A percentile compares a stretch with the other conserved stretches of the same genome.
These are phyloP conservation scores for Carollia perspicillata DNA, from an alignment of 2,113 vertebrate genomes.

Conservation along the genomic window DNA sequence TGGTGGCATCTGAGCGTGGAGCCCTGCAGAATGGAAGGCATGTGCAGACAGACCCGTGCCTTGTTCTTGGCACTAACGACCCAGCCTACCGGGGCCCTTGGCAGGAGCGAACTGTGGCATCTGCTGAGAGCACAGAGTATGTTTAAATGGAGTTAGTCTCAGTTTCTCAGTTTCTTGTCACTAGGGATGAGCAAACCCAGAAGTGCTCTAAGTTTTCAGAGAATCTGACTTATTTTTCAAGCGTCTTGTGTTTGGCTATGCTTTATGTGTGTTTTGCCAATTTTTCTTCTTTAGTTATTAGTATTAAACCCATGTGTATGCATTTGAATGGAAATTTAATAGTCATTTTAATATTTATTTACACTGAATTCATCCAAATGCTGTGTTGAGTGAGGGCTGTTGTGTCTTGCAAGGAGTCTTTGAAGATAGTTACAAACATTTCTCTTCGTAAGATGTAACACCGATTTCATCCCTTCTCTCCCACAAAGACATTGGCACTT, in stretches of 20 bases:
- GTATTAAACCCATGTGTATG: slow-evolving; percentile 60
- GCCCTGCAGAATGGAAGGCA: not conserved
- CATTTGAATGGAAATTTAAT: slow-evolving; percentile 62
- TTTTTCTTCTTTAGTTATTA: slow-evolving; percentile 69
- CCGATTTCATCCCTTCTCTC: not conserved
- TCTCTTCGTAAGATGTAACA: slow-evolving; percentile 2
- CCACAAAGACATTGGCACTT: not conserved
- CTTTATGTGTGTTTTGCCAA: slow-evolving; percentile 53
- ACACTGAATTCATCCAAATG: slow-evolving; percentile 44
- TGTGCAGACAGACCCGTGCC: slow-evolving; percentile 1
- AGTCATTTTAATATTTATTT: slow-evolving; percentile 63
- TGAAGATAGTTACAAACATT: slow-evolving; percentile 47
- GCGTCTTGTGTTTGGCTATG: slow-evolving; percentile 64
- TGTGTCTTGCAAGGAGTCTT: slow-evolving; percentile 25
- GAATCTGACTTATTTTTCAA: slow-evolving; percentile 56
- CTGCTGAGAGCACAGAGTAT: not conserved
- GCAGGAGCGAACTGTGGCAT: not conserved
- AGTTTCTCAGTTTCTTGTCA: slow-evolving; percentile 47
- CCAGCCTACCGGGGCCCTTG: not conserved
- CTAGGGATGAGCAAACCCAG: slow-evolving; percentile 39
- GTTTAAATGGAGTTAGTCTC: slow-evolving; percentile 33
- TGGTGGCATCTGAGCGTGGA: not conserved
- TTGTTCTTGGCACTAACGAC: slow-evolving; percentile 14
- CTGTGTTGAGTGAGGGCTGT: slow-evolving; percentile 9
- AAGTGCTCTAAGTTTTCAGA: slow-evolving; percentile 39